Conservation (phyloP, 2,113 vertebrate species). For the Thunnus thynnus region DNA sequence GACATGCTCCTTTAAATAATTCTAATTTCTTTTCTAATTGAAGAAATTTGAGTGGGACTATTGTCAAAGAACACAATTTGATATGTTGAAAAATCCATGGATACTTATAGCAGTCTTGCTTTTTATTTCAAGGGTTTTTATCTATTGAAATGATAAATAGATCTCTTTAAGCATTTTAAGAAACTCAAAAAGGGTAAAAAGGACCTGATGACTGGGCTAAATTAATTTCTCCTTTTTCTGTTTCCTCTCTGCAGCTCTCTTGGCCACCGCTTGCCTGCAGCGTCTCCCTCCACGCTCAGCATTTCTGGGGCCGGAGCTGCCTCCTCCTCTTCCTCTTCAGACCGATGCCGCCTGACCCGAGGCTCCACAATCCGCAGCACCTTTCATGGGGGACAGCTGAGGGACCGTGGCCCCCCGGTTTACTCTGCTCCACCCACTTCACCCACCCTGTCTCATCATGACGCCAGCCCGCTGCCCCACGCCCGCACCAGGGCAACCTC, state of each 20-base stretch:
- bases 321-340: conserved; percentile 87
- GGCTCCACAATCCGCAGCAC: conserved; percentile 94
- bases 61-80: too few species aligned
- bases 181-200: not conserved
- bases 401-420: conserved; percentile 88
- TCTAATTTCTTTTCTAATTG: too few species aligned
- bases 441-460: conserved; percentile 91
- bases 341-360: conserved; percentile 90
- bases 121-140: too few species aligned
- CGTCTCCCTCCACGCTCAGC: conserved; percentile 91
- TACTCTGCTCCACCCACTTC: conserved; percentile 92
- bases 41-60: too few species aligned
- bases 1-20: too few species aligned
- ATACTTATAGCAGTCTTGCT: too few species aligned
- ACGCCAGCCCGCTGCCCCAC: conserved; percentile 86
- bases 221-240: not conserved
- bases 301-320: conserved; percentile 85
- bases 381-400: conserved; percentile 94
- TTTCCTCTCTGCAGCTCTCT: conserved; percentile 81
- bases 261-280: conserved; percentile 84
- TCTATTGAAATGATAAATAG: too few species aligned
- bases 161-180: not conserved
- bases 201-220: too few species aligned
- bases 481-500: conserved; percentile 91
- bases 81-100: too few species aligned